Evolutionary conservation across 64 coral and sea anemone genomes (phyloP), one percentile per base, ranked within the genome.

Genomic region (Montipora foliosa): DNA sequence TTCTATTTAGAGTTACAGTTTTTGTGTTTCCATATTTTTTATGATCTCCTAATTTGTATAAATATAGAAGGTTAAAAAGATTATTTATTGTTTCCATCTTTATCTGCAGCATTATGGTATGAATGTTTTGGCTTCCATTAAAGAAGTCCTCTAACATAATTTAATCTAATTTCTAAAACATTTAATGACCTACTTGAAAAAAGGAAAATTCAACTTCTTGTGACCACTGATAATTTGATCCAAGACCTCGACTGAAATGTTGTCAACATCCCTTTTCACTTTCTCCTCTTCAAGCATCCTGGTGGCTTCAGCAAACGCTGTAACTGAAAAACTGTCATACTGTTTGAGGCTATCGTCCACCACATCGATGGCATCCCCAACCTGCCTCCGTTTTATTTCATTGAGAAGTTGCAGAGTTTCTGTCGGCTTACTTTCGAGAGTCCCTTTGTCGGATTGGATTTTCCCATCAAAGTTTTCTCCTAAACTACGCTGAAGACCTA

Each of bases 171-270:
- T 37, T 37, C 29, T 37, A 37, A 1, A 37, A 1, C 29, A 37
- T 37, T 37, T 1, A 37, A 37, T 37, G 29, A 81, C 84, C 3
- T 94, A 94, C 92, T 94, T 94, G 77, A 89, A 94, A 37, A 81
- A 94, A 58, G 86, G 92, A n/a, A 94, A 75, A 11, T 94, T 88
- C 4, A 46, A 57, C 80, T 49, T 87, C 44, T 74, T 94, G 77
- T 82, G 86, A 55, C 89, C 11, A 37, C 80, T 46, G 25, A 94
- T 94, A n/a, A 88, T 84, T 62, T 87, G 57, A 11, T 59, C 64
- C 16, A 94, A 68, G 4, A 94, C 49, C 57, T 82, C 87, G 67
- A 55, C 76, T 45, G 92, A 86, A 8, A 93, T 64, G 11, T 8
- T 49, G 12, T 84, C 7, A 0, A 15, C 13, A 25, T 89, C 49